Evolutionary conservation across 1,140 invertebrate species (phyloP), one percentile per base, ranked within the genome.

Genomic region (Pissodes strobi): DNA sequence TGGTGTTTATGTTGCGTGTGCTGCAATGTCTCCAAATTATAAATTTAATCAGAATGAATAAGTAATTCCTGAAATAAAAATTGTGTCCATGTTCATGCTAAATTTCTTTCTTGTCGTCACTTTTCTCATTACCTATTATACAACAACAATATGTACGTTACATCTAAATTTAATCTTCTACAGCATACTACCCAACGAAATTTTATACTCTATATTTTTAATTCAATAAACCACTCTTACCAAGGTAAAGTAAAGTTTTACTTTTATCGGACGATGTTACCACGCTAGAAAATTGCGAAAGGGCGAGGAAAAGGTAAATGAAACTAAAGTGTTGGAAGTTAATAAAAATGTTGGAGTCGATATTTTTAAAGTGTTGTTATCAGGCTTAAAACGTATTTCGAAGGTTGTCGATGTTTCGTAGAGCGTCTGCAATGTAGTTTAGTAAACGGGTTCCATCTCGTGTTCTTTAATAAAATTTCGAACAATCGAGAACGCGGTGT

Each of bases 301-400:
- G 55, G 25, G 55, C 55, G 55, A 45, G 38, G 55, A 57, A 57
- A 57, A 57, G 21, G 55, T 57, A 57, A 57, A 57, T 57, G 39
- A 57, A 57, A 57, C 39, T 57, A 57, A 43, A 57, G 55, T 57
- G 55, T 57, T 51, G 18, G 41, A 57, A 57, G 55, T 57, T 57
- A 57, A 57, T 57, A 57, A 57, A 57, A 46, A 45, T 45, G 41
- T 37, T 19, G 41, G 10, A 43, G 41, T 27, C 55, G 55, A 57
- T 57, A 57, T 57, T 57, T 57, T 57, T 46, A 57, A 57, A 57
- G 55, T 57, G 55, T 57, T 57, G 55, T 45, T 57, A 46, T 25
- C 41, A 38, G 41, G 39, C 12, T 38, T 4, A 27, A 57, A 55
- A 39, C 17, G 30, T 39, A 52, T 52, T 15, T 41, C 1, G 38